Base-by-base conservation (phyloP, 2,797 vertebrate species). In the Pelochelys cantorii region DNA sequence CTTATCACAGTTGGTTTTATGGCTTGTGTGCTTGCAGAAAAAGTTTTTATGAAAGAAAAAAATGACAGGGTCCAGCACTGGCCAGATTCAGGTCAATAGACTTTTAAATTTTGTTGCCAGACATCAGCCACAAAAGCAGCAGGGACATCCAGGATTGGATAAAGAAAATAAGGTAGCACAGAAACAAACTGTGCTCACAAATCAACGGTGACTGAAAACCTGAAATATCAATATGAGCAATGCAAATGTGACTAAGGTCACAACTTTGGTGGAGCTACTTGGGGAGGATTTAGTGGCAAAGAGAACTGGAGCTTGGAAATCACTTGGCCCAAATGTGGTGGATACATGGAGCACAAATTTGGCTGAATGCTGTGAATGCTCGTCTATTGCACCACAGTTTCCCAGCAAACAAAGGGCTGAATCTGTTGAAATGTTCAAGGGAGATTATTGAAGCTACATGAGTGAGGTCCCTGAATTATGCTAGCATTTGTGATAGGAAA, bases 401-500 rank as follows among this genome's bases (percentile, higher is more conserved):
- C 1, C 2, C 2, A 65, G 29, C 4, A 34, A 20, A 68, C 7
- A 34, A 68, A n/a, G 27, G n/a, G 7, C 62, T 68, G 80, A 81
- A 81, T 60, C 90, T 15, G n/a, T 18, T 65, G 59, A 78, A 95
- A 85, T 89, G 79, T 87, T 65, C 55, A 93, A 79, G 42, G 48
- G 20, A 80, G 42, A 85, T 92, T 90, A 83, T 18, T 60, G 55
- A 29, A 1, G 20, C 42, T 85, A 29, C 27, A 54, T 83, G 84
- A 77, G 90, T 77, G 77, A 2, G 0, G 79, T 27, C 25, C 54
- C 22, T 59, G 57, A 2, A 56, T 87, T 95, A 90, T 11, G 18
- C 31, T 91, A 83, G 23, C 27, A 23, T 81, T 79, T 89, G n/a
- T 18, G 48, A 86, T 54, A 90, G 85, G 52, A 83, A 94, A 91